Conservation (phyloP, 2,888 invertebrate species). For the Agriopis aurantiaria region DNA sequence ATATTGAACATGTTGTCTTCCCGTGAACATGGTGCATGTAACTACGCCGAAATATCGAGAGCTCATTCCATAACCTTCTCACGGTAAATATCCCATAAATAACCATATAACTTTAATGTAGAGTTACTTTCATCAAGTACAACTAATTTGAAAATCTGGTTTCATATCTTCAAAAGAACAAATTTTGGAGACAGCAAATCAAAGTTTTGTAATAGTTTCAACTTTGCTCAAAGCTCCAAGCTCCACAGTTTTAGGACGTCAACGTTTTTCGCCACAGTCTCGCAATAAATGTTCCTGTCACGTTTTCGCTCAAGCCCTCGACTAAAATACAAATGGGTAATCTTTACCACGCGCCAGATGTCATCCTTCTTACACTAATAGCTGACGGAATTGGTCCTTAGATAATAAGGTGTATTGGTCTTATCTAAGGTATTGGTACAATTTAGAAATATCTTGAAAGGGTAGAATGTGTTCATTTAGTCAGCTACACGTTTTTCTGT, state of each 20-base stretch:
- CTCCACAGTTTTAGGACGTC: slow-evolving; percentile 18
- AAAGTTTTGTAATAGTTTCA: slow-evolving; percentile 21
- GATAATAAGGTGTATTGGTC: slow-evolving; percentile 29
- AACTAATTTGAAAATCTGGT: no score
- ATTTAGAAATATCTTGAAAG: slow-evolving; percentile 2
- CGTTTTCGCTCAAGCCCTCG: slow-evolving; percentile 47
- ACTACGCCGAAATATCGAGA: no score
- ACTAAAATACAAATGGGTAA: slow-evolving; percentile 52
- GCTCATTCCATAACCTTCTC: no score
- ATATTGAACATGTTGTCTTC: no score
- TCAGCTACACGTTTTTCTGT: neutral
- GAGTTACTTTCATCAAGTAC: no score
- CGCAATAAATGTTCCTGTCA: slow-evolving; percentile 54
- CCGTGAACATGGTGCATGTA: no score
- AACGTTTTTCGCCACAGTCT: slow-evolving; percentile 17
- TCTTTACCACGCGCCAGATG: slow-evolving; percentile 33
- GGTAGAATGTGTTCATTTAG: neutral
- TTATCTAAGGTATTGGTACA: neutral
- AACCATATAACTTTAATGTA: no score
- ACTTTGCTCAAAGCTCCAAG: neutral
- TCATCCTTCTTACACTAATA: slow-evolving; percentile 30
- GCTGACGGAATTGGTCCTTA: slow-evolving; percentile 23
- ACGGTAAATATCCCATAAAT: no score
- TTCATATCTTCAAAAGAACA: neutral
- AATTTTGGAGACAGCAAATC: neutral